These are phyloP conservation scores for Kuschelorhynchus macadamiae DNA, from an alignment of 2,888 invertebrate genomes.

Conservation along the genomic window DNA sequence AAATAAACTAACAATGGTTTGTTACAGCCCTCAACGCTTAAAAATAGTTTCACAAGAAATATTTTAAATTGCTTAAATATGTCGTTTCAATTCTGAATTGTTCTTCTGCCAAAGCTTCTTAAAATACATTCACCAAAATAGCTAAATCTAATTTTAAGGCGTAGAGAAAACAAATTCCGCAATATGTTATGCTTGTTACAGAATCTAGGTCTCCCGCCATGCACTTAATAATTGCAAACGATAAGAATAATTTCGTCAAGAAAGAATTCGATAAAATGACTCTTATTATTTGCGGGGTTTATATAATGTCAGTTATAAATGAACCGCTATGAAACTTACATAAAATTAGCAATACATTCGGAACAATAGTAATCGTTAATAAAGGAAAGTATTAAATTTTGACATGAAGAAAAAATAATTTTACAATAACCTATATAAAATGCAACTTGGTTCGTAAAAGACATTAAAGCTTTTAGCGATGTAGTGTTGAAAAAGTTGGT, in stretches of 20 bases:
- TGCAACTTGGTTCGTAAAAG: too few relatives aligned
- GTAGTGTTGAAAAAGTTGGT: background rate
- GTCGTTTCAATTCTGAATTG: background rate
- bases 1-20: too few relatives aligned
- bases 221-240: conserved; percentile 11
- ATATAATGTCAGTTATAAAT: background rate
- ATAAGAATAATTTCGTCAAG: conserved; percentile 21
- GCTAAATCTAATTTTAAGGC: background rate
- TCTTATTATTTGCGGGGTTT: background rate
- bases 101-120: background rate
- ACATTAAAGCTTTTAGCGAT: too few relatives aligned
- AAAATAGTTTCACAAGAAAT: background rate
- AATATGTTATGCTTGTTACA: background rate
- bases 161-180: background rate
- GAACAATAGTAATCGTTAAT: too few relatives aligned
- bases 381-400: too few relatives aligned
- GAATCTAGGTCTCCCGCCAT: background rate
- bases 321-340: conserved; percentile 1
- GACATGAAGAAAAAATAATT: background rate
- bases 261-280: conserved; percentile 12
- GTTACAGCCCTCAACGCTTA: too few relatives aligned
- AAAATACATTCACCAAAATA: background rate
- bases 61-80: background rate
- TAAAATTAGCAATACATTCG: background rate
- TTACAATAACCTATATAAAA: background rate